Evolutionary conservation across 2,888 invertebrate species (phyloP).

Genomic region (Drosophila merina): DNA sequence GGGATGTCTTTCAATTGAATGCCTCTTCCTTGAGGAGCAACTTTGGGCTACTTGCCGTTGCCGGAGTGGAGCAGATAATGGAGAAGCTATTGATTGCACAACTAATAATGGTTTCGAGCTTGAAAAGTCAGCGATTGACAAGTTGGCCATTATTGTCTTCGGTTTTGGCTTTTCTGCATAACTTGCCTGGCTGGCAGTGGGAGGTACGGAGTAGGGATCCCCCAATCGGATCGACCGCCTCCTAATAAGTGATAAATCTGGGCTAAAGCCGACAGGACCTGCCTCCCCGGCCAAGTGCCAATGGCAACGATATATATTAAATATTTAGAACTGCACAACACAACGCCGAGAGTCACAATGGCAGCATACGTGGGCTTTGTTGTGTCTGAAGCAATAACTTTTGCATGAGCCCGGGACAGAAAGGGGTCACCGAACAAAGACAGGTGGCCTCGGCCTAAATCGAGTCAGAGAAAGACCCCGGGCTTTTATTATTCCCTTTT

Average conservation of each 20-base stretch:
- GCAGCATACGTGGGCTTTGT: constrained; percentile 44
- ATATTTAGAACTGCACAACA: constrained; percentile 52
- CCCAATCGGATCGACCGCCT: constrained; percentile 19
- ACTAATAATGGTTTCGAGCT: constrained; percentile 50
- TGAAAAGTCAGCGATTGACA: constrained; percentile 22
- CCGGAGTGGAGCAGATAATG: neutral
- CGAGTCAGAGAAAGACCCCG: constrained; percentile 46
- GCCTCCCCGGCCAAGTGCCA: constrained; percentile 46
- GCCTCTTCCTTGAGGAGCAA: constrained; percentile 15
- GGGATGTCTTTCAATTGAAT: constrained; percentile 60
- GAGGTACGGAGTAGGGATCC: neutral
- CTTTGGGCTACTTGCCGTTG: constrained; percentile 4
- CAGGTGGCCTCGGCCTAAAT: constrained; percentile 49
- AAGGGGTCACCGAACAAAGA: constrained; percentile 60
- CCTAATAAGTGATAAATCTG: constrained; percentile 64
- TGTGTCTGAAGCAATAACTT: constrained; percentile 53
- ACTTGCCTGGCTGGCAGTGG: neutral
- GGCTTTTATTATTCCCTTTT: constrained; percentile 22
- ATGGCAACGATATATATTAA: constrained; percentile 58
- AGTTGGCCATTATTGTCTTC: neutral
- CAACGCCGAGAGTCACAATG: constrained; percentile 14
- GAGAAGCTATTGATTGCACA: constrained; percentile 52
- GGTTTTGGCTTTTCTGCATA: constrained; percentile 6
- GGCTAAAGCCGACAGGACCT: constrained; percentile 31
- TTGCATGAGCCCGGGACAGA: constrained; percentile 42